These are phyloP conservation scores for Oncorhynchus mykiss DNA, from an alignment of 2,113 vertebrate genomes.

Conservation along the genomic window DNA sequence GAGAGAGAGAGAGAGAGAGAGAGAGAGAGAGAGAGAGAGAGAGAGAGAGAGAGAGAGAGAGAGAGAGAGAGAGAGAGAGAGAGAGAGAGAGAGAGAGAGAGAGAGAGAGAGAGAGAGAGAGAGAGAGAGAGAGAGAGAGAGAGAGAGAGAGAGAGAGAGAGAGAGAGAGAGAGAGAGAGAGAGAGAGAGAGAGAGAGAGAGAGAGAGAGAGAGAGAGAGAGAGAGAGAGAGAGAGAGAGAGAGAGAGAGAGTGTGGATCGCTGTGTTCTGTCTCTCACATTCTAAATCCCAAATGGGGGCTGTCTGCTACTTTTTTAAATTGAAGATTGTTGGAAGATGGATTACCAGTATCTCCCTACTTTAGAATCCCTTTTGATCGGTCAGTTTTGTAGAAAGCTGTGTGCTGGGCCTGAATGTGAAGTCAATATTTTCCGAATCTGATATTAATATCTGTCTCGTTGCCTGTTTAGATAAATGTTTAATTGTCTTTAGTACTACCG, in stretches of 20 bases:
- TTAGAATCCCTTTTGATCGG: slow-evolving; percentile 37
- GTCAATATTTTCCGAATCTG: slow-evolving; percentile 53
- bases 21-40: background rate
- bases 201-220: too few relatives aligned
- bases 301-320: slow-evolving; percentile 47
- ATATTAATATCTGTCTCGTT: slow-evolving; percentile 47
- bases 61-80: too few relatives aligned
- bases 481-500: slow-evolving; percentile 23
- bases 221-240: too few relatives aligned
- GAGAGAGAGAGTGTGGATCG: slow-evolving; percentile 13
- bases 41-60: too few relatives aligned
- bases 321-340: slow-evolving; percentile 42
- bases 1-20: background rate
- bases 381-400: slow-evolving; percentile 30
- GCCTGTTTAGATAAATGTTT: background rate
- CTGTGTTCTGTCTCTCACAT: slow-evolving; percentile 40
- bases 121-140: too few relatives aligned
- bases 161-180: too few relatives aligned
- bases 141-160: too few relatives aligned
- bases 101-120: too few relatives aligned
- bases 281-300: slow-evolving; percentile 44
- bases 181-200: too few relatives aligned
- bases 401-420: slow-evolving; percentile 33
- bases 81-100: too few relatives aligned
- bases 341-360: slow-evolving; percentile 36